phyloP scores from a whole-genome alignment of 1,140 invertebrate genomes.

The Nebria ingens region DNA sequence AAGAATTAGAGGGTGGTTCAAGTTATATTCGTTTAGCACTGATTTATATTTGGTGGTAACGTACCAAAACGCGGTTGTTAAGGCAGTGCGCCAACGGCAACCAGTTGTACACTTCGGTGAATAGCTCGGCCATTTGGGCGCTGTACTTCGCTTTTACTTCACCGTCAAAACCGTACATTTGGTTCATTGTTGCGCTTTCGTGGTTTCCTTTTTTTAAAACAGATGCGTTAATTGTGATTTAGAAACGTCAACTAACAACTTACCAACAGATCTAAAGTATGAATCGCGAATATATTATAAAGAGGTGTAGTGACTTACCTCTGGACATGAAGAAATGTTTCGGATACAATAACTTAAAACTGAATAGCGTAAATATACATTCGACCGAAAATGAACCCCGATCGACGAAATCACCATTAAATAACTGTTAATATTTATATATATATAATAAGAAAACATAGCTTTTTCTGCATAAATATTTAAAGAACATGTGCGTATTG shows the following conservation, averaged over 20 bases:
- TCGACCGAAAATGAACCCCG: constrained; percentile 98
- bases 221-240: too few relatives aligned
- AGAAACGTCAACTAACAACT: neutral
- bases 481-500: neutral
- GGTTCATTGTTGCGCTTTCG: constrained; percentile 97
- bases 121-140: constrained; percentile 88
- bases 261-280: neutral
- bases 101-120: constrained; percentile 98
- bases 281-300: constrained; percentile 7
- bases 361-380: constrained; percentile 96
- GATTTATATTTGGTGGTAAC: constrained; percentile 23
- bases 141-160: constrained; percentile 96
- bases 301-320: constrained; percentile 50
- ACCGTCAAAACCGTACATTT: constrained; percentile 98
- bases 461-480: neutral
- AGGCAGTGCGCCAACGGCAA: constrained; percentile 93
- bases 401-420: constrained; percentile 99
- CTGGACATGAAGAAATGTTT: constrained; percentile 96
- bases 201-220: constrained; percentile 86
- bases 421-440: constrained; percentile 64
- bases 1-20: constrained; percentile 8
- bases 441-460: constrained; percentile 31
- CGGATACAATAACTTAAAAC: constrained; percentile 94
- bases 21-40: neutral
- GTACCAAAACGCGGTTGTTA: constrained; percentile 80